Evolutionary conservation across 2,797 vertebrate genomes (phyloP).

Genomic region (Rhabdomys pumilio): DNA sequence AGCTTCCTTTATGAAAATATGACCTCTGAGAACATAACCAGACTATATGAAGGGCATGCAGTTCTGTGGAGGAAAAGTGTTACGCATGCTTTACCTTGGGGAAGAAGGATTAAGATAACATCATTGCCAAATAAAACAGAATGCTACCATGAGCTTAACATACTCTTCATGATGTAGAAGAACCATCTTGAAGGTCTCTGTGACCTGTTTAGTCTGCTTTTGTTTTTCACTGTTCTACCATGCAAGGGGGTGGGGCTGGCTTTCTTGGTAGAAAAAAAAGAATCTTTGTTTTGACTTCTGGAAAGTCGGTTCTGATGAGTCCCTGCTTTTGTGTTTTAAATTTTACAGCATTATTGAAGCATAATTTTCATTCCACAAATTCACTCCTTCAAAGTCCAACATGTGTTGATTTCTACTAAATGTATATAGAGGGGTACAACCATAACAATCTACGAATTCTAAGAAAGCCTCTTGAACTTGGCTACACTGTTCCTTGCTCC

Average conservation of each 20-base stretch:
- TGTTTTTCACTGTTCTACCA: constrained; percentile 37
- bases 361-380: constrained; percentile 36
- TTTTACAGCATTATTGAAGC: constrained; percentile 40
- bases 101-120: not conserved
- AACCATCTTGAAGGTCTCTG: constrained; percentile 69
- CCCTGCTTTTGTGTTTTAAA: constrained; percentile 7
- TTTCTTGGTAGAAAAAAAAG: constrained; percentile 36
- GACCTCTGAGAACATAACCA: constrained; percentile 55
- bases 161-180: constrained; percentile 84
- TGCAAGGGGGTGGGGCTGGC: not conserved
- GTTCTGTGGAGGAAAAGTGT: constrained; percentile 62
- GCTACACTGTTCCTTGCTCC: not conserved
- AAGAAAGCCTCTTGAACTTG: not conserved
- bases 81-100: not conserved
- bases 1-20: constrained; percentile 51
- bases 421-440: not conserved
- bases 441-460: not conserved
- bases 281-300: constrained; percentile 45
- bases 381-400: not conserved
- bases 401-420: constrained; percentile 31
- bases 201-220: constrained; percentile 78
- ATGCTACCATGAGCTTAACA: constrained; percentile 77
- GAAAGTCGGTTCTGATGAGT: constrained; percentile 44
- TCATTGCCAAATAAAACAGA: constrained; percentile 61
- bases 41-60: not conserved